Evolutionary conservation across 1,140 invertebrate genomes (phyloP).

Genomic region (Triops longicaudatus): DNA sequence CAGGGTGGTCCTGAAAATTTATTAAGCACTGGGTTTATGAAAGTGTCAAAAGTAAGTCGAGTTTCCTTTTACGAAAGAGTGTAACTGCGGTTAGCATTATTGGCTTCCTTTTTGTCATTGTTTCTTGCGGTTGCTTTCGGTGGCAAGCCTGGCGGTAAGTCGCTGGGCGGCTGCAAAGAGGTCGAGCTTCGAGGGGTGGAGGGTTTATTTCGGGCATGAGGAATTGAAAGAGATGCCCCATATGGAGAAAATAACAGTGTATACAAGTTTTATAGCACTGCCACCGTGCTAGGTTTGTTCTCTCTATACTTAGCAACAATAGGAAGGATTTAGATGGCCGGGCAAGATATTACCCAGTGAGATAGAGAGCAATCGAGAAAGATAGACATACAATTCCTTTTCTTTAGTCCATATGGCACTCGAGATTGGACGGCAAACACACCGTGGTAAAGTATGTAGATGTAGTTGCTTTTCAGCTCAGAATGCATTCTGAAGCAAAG

Average conservation of each 20-base stretch:
- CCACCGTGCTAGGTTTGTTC: not conserved
- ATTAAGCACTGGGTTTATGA: too few relatives aligned
- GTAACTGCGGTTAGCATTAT: too few relatives aligned
- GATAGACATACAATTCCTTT: not conserved
- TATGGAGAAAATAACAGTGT: not conserved
- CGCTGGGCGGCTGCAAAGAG: too few relatives aligned
- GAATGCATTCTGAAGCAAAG: too few relatives aligned
- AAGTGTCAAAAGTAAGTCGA: too few relatives aligned
- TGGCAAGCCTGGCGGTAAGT: too few relatives aligned
- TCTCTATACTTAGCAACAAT: slow-evolving; percentile 7
- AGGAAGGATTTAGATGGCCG: not conserved
- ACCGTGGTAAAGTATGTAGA: too few relatives aligned
- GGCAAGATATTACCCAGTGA: not conserved
- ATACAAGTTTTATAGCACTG: not conserved
- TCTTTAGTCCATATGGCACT: slow-evolving; percentile 7
- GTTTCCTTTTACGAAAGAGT: too few relatives aligned
- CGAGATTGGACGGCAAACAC: not conserved
- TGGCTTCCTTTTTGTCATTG: too few relatives aligned
- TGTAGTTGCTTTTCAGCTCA: too few relatives aligned
- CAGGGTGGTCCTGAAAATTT: too few relatives aligned
- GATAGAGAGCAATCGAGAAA: not conserved
- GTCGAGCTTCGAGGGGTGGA: not conserved
- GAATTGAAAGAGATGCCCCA: not conserved
- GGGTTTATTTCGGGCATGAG: not conserved
- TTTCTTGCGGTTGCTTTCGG: too few relatives aligned